Conservation (phyloP, 2,113 vertebrate genomes). For the Pedetes capensis region DNA sequence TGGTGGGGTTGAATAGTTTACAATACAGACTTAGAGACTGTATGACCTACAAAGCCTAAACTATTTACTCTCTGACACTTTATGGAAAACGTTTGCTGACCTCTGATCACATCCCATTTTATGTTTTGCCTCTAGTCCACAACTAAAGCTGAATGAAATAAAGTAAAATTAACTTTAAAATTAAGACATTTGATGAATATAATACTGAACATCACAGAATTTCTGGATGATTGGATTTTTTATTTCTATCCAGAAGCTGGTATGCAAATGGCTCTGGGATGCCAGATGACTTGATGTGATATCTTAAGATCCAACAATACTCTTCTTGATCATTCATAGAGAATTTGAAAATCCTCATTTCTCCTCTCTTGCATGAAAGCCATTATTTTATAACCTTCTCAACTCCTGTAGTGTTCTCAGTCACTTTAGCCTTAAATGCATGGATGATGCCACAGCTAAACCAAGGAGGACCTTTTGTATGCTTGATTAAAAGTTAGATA, state of each 20-base stretch:
- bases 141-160: not conserved
- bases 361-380: not conserved
- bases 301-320: not conserved
- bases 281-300: not conserved
- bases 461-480: not conserved
- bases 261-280: not conserved
- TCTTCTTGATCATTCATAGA: not conserved
- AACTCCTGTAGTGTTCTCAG: not conserved
- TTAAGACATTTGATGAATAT: not conserved
- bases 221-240: not conserved
- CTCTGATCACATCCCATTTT: not conserved
- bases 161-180: not conserved
- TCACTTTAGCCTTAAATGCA: not conserved
- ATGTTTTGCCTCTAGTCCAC: not conserved
- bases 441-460: not conserved
- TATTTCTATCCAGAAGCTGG: not conserved
- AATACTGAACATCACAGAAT: not conserved
- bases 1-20: not conserved
- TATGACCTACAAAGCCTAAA: not conserved
- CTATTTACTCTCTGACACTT: not conserved
- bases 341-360: not conserved
- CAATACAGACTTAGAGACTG: not conserved
- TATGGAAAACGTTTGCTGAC: not conserved
- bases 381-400: not conserved
- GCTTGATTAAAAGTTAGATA: not conserved